Evolutionary conservation across 1,140 invertebrate genomes (phyloP).

Genomic region (Sarcophaga peregrina): DNA sequence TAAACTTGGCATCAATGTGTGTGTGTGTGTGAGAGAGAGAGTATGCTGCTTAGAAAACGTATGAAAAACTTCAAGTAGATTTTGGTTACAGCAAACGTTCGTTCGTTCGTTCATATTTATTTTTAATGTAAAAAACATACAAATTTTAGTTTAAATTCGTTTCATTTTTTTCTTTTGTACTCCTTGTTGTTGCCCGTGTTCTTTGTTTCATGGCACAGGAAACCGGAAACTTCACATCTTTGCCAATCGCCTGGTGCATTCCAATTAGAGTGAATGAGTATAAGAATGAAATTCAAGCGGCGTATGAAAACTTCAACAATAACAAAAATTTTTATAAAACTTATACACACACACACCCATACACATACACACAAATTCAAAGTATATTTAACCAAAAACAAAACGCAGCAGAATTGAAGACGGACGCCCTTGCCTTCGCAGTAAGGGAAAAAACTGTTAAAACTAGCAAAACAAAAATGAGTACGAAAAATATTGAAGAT

Average conservation of each 20-base stretch:
- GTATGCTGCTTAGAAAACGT: not conserved
- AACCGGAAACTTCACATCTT: conserved; percentile 38
- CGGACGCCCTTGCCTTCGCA: not conserved
- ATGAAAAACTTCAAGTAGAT: conserved; percentile 15
- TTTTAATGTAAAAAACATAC: conserved; percentile 5
- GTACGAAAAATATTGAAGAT: not conserved
- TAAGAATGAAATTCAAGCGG: not conserved
- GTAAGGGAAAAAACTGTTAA: not conserved
- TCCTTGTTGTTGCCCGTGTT: not conserved
- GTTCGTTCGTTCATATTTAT: not conserved
- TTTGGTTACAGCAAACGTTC: conserved; percentile 26
- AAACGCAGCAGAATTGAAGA: not conserved
- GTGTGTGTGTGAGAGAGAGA: not conserved
- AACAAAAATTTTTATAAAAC: conserved; percentile 5
- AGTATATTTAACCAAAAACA: not conserved
- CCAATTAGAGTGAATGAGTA: not conserved
- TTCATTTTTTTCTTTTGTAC: not conserved
- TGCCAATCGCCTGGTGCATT: conserved; percentile 27
- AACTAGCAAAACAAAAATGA: not conserved
- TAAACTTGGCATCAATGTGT: not conserved
- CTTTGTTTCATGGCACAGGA: conserved; percentile 3
- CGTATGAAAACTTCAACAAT: conserved; percentile 28
- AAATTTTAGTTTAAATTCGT: not conserved
- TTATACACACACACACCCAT: conserved; percentile 16
- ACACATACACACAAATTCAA: not conserved